Evolutionary conservation across 2,113 vertebrate species (phyloP), one percentile per base, ranked within the genome.

Genomic region (Lynx canadensis): DNA sequence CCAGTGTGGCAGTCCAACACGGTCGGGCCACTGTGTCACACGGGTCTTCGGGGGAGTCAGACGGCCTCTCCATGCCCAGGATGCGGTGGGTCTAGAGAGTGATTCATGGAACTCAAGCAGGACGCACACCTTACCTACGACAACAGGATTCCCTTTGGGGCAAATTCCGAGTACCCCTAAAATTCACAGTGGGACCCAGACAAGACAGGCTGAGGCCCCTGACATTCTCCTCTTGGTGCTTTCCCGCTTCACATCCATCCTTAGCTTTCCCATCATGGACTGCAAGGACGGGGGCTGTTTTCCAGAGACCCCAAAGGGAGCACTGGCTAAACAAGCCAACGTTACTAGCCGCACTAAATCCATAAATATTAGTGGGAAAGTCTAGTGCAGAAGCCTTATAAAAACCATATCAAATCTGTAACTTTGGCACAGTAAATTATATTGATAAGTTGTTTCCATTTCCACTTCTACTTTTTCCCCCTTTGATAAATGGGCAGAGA

Each of bases 401-500:
- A 63, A 83, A 79, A 81, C 21, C 19, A 0, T 52, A 88, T 50
- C 92, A 78, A 97, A 88, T 27, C 83, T 48, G 48, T 13, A 88
- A 94, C 84, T 78, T 95, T 82, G 74, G 78, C 41, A 21, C 18
- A 41, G 85, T 94, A 92, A 95, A 82, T 86, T 97, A 97, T 33
- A 94, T 25, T 82, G 82, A 80, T 48, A 85, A 78, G 60, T 45
- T 38, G 12, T 63, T 57, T 60, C 66, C 60, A 48, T 73, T 93
- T 95, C 76, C 63, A 89, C 41, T 68, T 96, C 63, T 63, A 69
- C 79, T 93, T 95, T 81, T 65, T 19, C 52, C 18, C 65, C 65
- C 76, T 76, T 91, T 97, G 97, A 92, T 88, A 76, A 96, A 98
- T 95, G 93, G 94, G 65, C 50, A 91, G 33, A 63, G 4, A 65